Conservation (phyloP, 1,140 invertebrate species). For the Brachionus rubens region DNA sequence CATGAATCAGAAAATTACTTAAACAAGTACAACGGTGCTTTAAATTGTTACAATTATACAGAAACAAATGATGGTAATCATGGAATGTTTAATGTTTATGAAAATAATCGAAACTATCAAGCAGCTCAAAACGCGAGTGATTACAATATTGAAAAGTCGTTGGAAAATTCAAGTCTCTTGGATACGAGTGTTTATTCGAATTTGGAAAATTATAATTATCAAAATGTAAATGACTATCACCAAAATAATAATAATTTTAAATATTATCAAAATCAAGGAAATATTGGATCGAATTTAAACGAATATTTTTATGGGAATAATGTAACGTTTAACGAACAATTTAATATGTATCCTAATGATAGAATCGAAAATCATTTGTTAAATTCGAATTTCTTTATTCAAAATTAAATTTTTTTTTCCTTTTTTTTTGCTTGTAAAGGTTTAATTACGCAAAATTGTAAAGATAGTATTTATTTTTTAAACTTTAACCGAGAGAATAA, state of each 20-base stretch:
- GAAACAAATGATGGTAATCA: background rate
- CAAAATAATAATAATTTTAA: background rate
- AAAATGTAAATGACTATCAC: slow-evolving; percentile 2
- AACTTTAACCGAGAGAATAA: background rate
- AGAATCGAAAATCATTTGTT: background rate
- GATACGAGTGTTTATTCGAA: background rate
- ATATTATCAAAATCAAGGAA: background rate
- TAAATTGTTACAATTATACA: slow-evolving; percentile 3
- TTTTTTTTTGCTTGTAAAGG: too few species aligned
- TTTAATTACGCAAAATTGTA: background rate
- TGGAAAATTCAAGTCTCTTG: background rate
- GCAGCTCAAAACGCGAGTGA: background rate
- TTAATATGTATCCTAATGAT: background rate
- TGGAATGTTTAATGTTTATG: background rate
- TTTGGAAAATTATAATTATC: slow-evolving; percentile 11
- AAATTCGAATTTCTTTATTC: slow-evolving; percentile 1
- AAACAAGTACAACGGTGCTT: background rate
- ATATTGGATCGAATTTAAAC: background rate
- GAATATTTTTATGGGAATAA: slow-evolving; percentile 8
- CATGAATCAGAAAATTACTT: background rate
- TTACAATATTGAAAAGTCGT: too few species aligned
- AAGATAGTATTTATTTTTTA: background rate
- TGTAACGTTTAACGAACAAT: slow-evolving; percentile 1
- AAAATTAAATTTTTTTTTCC: slow-evolving; percentile 8
- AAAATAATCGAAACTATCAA: background rate